These are phyloP conservation scores for Mus spretus DNA, from an alignment of 2,797 vertebrate species.

Conservation along the genomic window DNA sequence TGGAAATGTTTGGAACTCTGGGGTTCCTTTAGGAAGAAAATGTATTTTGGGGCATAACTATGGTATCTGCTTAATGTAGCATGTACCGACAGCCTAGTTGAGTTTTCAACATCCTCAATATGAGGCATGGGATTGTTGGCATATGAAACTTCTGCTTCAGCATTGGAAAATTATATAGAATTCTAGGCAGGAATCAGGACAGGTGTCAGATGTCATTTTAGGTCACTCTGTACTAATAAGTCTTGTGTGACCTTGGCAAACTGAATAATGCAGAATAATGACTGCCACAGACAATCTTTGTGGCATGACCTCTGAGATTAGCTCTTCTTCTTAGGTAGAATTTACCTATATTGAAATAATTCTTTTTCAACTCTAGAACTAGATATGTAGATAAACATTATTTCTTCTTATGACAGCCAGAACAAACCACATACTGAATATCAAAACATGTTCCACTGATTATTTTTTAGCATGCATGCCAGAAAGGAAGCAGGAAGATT, in stretches of 20 bases:
- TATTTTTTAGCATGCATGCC: constrained; percentile 22
- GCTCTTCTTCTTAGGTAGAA: neutral
- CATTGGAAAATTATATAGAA: neutral
- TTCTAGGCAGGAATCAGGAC: neutral
- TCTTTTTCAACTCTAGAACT: constrained; percentile 38
- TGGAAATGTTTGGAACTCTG: neutral
- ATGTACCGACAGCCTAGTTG: neutral
- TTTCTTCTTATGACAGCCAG: constrained; percentile 19
- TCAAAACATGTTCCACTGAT: neutral
- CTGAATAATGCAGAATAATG: neutral
- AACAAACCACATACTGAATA: neutral
- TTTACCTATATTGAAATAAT: constrained; percentile 11
- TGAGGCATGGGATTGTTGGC: neutral
- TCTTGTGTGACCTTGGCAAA: neutral
- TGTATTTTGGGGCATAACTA: neutral
- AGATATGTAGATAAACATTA: neutral
- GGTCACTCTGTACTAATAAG: neutral
- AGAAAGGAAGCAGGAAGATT: neutral
- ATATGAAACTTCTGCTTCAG: neutral
- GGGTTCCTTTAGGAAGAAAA: neutral
- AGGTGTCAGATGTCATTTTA: neutral
- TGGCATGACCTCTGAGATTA: neutral
- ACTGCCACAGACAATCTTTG: neutral
- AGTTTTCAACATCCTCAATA: neutral
- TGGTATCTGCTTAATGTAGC: neutral